Evolutionary conservation across 2,888 invertebrate species (phyloP).

Genomic region (Brachypalpus laphriformis): DNA sequence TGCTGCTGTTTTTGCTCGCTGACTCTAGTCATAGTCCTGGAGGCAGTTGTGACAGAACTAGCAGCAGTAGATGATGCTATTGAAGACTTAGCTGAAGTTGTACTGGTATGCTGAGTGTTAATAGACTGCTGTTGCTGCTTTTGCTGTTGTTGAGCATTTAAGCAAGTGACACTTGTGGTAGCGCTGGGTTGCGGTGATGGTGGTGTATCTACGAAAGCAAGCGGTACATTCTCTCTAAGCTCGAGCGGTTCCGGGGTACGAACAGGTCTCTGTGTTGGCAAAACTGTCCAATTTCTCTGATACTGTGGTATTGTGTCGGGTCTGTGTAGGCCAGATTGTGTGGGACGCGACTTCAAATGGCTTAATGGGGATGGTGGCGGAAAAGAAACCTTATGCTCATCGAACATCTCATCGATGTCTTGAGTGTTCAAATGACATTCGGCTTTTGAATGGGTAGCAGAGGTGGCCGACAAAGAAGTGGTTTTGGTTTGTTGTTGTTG

Average conservation of each 20-base stretch:
- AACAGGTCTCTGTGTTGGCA: constrained; percentile 85
- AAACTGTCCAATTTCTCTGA: constrained; percentile 86
- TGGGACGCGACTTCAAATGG: constrained; percentile 78
- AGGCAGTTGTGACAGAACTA: constrained; percentile 70
- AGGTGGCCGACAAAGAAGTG: constrained; percentile 60
- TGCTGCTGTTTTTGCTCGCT: constrained; percentile 67
- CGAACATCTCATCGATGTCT: constrained; percentile 80
- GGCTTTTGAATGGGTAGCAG: constrained; percentile 59
- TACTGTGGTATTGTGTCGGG: constrained; percentile 87
- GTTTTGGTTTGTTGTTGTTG: constrained; percentile 79
- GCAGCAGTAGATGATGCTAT: constrained; percentile 62
- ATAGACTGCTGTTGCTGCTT: constrained; percentile 57
- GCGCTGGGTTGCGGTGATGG: constrained; percentile 76
- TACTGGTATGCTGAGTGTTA: constrained; percentile 50
- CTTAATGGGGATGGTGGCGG: constrained; percentile 82
- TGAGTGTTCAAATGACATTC: constrained; percentile 61
- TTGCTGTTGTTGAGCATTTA: constrained; percentile 77
- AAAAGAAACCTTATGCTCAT: constrained; percentile 80
- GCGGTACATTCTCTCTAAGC: constrained; percentile 83
- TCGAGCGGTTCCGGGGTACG: constrained; percentile 85
- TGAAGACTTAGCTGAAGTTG: constrained; percentile 36
- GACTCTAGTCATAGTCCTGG: constrained; percentile 73
- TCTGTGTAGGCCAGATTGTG: constrained; percentile 85
- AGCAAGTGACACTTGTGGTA: constrained; percentile 74
- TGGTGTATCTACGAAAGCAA: constrained; percentile 82